Base-by-base conservation (phyloP, 2,113 vertebrate genomes). In the Poeciliopsis turrubarensis region DNA sequence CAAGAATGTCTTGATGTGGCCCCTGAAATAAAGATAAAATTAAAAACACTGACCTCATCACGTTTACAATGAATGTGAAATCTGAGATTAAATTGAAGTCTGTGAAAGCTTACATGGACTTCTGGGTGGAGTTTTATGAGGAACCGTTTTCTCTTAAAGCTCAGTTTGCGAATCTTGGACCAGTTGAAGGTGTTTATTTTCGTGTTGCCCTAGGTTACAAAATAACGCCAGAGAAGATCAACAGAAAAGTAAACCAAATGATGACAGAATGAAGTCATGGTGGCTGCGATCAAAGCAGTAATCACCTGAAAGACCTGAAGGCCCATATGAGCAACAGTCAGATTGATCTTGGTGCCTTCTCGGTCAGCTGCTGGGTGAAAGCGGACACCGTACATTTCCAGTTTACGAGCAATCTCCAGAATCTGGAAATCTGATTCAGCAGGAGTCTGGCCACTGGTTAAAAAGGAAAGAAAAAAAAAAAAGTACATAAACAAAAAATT, bases 111-210 rank as follows among this genome's bases (percentile, higher is more conserved):
- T 88, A 97, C 96, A 89, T 96, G 96, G 76, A 96, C 97, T 68
- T 99, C 98, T 34, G 97, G 95, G 81, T 99, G 96, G 44, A 99
- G 96, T 75, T 99, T 99, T 88, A 98, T 96, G 68, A 99, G 95
- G 89, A 99, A 99, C 1, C 96, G 93, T 83, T 97, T 98, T 89
- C 98, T 96, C 91, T 98, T 99, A 92, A 99, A 99, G 89, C 98
- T 99, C 73, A 99, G 93, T 83, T 99, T 99, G 69, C 98, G 96
- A 87, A 99, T 97, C 91, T 98, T 98, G 26, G 97, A 98, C 98
- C 98, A 99, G 77, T 99, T 99, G 86, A 99, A 99, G 2, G 98
- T 99, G 65, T 99, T 99, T 78, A 99, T 99, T 90, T 97, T 99
- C n/a, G 96, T 97, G 87, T 92, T 93, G 37, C 96, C 96, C 98